Conservation (phyloP, 1,140 invertebrate genomes). For the Ceratosolen solmsi region DNA sequence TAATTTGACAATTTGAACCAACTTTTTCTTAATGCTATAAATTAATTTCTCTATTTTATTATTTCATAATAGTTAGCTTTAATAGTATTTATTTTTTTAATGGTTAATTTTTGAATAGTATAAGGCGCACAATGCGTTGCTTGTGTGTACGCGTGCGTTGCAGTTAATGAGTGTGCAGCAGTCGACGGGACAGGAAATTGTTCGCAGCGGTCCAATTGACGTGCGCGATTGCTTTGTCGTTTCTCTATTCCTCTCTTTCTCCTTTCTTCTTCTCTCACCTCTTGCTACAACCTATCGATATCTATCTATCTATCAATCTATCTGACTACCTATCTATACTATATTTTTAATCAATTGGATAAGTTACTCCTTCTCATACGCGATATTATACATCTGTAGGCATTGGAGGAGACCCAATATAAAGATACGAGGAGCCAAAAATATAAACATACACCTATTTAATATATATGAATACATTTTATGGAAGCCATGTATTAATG, state of each 20-base stretch:
- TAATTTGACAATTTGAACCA: neutral
- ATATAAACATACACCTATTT: too few species aligned
- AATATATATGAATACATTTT: too few species aligned
- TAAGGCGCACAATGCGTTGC: slow-evolving; percentile 60
- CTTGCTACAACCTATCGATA: neutral
- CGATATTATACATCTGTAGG: too few species aligned
- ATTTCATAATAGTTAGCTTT: neutral
- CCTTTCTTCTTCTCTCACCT: neutral
- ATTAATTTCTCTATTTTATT: slow-evolving; percentile 10
- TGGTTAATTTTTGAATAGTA: too few species aligned
- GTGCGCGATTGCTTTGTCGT: slow-evolving; percentile 48
- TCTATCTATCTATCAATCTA: too few species aligned
- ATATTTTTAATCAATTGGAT: too few species aligned
- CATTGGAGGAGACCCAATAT: too few species aligned
- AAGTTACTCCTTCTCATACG: too few species aligned
- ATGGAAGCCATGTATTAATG: too few species aligned
- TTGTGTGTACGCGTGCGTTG: neutral
- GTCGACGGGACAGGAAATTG: slow-evolving; percentile 65
- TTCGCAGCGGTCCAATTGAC: slow-evolving; percentile 56
- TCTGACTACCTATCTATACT: too few species aligned
- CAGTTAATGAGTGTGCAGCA: slow-evolving; percentile 62
- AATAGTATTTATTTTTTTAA: too few species aligned
- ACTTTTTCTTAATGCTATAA: neutral
- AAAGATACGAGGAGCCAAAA: too few species aligned
- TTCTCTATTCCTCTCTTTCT: slow-evolving; percentile 14